These are phyloP conservation scores for Haliclona indistincta DNA, from an alignment of 37 sponge, comb jelly and placozoan genomes.

Conservation along the genomic window DNA sequence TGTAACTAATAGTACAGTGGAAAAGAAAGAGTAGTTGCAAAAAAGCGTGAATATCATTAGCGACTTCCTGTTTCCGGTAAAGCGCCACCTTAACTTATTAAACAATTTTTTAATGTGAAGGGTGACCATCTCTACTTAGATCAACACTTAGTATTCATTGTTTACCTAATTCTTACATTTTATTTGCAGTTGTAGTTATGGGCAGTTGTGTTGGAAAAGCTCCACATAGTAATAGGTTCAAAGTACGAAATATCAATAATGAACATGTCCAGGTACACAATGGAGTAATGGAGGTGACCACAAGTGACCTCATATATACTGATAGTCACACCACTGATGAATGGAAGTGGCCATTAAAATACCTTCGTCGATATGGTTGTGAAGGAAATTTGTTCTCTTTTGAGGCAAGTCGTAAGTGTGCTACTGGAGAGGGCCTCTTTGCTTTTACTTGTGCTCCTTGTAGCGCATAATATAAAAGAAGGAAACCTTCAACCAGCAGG, in stretches of 20 bases:
- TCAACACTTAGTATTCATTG: no score
- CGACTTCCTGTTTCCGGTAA: no score
- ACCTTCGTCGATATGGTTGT: slow-evolving; percentile 76
- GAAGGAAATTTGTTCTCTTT: slow-evolving; percentile 84
- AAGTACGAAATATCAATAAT: slow-evolving; percentile 64
- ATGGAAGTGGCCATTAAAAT: slow-evolving; percentile 80
- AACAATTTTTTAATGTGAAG: no score
- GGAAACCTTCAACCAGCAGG: slow-evolving; percentile 31
- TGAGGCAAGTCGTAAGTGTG: slow-evolving; percentile 84
- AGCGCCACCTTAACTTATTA: no score
- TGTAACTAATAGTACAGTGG: no score
- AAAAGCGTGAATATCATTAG: no score
- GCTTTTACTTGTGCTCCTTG: slow-evolving; percentile 57
- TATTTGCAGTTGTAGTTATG: no score
- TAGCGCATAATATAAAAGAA: slow-evolving; percentile 57
- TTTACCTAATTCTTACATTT: no score
- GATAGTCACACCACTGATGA: slow-evolving; percentile 35
- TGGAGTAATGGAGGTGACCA: slow-evolving; percentile 65
- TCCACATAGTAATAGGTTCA: no score
- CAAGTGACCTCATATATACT: slow-evolving; percentile 42
- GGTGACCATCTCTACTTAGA: no score
- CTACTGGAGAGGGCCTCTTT: slow-evolving; percentile 75
- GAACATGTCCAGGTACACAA: slow-evolving; percentile 24
- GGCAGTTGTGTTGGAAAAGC: no score
- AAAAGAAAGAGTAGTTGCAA: no score